phyloP scores from a whole-genome alignment of 2,113 vertebrate species.

The Sarotherodon lohbergeri region DNA sequence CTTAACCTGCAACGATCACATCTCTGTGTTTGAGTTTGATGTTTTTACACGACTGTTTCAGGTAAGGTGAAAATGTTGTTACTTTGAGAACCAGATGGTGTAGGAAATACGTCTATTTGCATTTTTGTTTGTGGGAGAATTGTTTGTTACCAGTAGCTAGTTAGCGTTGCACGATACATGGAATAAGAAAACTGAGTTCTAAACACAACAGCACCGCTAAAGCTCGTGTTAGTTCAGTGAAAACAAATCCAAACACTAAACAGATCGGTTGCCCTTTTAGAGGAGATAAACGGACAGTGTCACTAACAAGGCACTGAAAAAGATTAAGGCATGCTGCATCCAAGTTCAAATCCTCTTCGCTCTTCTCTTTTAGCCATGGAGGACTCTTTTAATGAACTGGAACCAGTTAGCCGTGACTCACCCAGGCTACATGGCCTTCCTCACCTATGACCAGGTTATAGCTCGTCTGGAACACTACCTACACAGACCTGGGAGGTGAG shows the following conservation, averaged over 20 bases:
- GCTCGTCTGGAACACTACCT: constrained; percentile 70
- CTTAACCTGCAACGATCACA: constrained; percentile 81
- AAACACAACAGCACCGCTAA: rapidly evolving
- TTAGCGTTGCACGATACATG: background rate
- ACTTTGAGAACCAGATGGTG: background rate
- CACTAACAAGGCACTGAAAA: background rate
- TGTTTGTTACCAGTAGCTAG: background rate
- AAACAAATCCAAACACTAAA: background rate
- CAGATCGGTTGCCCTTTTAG: background rate
- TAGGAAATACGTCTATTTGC: background rate
- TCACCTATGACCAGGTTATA: constrained; percentile 83
- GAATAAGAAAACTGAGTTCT: background rate
- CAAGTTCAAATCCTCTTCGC: background rate
- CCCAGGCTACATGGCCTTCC: constrained; percentile 88
- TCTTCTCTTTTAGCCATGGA: constrained; percentile 78
- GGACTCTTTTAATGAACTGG: constrained; percentile 82
- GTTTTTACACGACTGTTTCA: constrained; percentile 87
- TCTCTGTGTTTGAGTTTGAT: constrained; percentile 90
- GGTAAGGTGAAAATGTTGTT: constrained; percentile 55
- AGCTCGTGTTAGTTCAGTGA: background rate
- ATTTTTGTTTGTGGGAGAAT: background rate
- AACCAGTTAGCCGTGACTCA: constrained; percentile 82
- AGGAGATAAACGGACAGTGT: background rate
- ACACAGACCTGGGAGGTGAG: constrained; percentile 81
- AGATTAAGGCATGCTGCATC: background rate